Conservation (phyloP, 2,797 vertebrate species). For the Choloepus didactylus region DNA sequence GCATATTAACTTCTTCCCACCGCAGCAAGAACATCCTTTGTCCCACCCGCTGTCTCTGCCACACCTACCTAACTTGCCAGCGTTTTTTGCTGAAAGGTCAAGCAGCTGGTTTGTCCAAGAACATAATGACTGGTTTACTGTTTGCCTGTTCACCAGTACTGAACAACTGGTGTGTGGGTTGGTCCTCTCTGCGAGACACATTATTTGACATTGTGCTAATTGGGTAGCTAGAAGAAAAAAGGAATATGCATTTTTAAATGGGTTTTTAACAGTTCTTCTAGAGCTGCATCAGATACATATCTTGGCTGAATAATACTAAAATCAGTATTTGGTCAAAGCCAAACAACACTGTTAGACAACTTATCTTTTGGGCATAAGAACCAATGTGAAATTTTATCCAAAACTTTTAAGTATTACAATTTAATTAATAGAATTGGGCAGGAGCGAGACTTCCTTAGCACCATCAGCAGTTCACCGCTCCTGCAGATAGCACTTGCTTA, state of each 20-base stretch:
- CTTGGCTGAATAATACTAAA: constrained; percentile 16
- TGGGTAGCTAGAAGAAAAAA: constrained; percentile 51
- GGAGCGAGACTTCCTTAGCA: neutral
- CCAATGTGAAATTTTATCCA: neutral
- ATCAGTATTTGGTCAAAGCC: neutral
- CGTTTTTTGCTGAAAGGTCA: constrained; percentile 62
- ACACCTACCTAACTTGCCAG: constrained; percentile 16
- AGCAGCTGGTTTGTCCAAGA: constrained; percentile 64
- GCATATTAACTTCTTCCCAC: neutral
- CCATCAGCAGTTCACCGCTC: neutral
- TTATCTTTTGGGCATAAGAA: neutral
- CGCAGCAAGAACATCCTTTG: neutral
- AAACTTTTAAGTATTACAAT: neutral
- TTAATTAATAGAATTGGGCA: neutral
- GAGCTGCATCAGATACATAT: neutral
- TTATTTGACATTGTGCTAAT: constrained; percentile 31
- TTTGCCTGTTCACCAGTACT: constrained; percentile 32
- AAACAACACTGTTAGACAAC: neutral
- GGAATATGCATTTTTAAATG: neutral
- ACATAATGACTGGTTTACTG: constrained; percentile 35
- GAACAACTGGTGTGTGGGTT: constrained; percentile 69
- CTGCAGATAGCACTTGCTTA: neutral
- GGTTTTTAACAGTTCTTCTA: neutral
- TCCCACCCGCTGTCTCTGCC: neutral
- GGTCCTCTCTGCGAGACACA: neutral